phyloP scores from a whole-genome alignment of 2,888 invertebrate genomes.

The Tanypteryx hageni region DNA sequence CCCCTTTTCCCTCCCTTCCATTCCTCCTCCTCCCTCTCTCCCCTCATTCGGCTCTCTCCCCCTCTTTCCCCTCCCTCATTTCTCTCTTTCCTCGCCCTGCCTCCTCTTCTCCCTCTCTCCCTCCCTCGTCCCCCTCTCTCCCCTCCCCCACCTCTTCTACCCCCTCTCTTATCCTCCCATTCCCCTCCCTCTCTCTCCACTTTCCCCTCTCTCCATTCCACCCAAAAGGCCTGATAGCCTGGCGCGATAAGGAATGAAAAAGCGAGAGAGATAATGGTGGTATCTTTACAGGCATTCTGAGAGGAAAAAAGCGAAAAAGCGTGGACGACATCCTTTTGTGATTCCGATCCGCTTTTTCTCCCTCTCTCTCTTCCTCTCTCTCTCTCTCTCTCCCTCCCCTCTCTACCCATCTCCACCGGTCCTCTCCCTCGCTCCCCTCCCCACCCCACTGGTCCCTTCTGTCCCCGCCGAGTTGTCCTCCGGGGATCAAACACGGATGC shows the following conservation, averaged over 20 bases:
- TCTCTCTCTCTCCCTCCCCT: neutral
- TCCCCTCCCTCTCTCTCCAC: neutral
- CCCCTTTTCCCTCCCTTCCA: slow-evolving; percentile 4
- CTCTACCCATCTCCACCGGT: neutral
- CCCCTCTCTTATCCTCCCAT: slow-evolving; percentile 36
- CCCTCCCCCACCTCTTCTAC: slow-evolving; percentile 39
- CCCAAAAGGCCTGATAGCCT: too few species aligned
- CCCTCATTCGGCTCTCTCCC: slow-evolving; percentile 13
- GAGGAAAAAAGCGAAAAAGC: too few species aligned
- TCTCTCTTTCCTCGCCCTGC: too few species aligned
- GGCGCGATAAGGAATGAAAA: neutral
- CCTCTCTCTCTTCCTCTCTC: neutral
- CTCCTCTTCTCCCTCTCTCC: too few species aligned
- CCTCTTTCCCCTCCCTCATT: slow-evolving; percentile 40
- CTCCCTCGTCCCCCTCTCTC: neutral
- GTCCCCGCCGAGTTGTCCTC: neutral
- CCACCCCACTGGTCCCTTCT: neutral
- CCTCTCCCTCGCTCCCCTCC: neutral
- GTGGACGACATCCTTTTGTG: neutral
- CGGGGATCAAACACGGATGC: neutral
- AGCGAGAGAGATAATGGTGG: too few species aligned
- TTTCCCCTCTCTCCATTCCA: too few species aligned
- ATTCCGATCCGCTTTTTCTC: slow-evolving; percentile 11
- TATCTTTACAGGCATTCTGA: too few species aligned
- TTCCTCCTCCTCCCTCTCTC: slow-evolving; percentile 16